phyloP scores from a whole-genome alignment of 2,113 vertebrate species.

The Pollachius pollachius region DNA sequence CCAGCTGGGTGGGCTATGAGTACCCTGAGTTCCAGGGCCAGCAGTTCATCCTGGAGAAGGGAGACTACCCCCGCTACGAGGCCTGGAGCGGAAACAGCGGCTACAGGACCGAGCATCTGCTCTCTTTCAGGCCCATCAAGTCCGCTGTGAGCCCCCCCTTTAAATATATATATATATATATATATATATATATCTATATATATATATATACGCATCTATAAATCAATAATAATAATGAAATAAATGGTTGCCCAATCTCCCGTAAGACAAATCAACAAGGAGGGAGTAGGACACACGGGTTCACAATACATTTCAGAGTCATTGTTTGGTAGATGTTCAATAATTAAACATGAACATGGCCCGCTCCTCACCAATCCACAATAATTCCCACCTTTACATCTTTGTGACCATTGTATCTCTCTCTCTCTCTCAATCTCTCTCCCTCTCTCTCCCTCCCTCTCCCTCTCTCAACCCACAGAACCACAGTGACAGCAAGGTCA shows the following conservation, averaged over 20 bases:
- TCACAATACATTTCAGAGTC: no score
- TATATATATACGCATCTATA: not conserved
- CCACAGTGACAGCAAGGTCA: conserved; percentile 93
- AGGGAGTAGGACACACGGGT: no score
- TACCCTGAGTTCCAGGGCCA: conserved; percentile 96
- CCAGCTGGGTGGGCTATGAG: conserved; percentile 91
- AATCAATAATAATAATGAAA: no score
- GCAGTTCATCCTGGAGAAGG: conserved; percentile 97
- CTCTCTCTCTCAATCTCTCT: conserved; percentile 11
- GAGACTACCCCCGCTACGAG: conserved; percentile 90
- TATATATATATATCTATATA: not conserved
- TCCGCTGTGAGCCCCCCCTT: conserved; percentile 79
- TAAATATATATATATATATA: not conserved
- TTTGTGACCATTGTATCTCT: not conserved
- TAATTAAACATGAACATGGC: no score
- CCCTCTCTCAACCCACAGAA: conserved; percentile 69
- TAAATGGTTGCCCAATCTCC: no score
- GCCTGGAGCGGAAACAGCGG: conserved; percentile 93
- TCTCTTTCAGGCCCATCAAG: conserved; percentile 92
- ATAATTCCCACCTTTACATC: no score
- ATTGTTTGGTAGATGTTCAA: no score
- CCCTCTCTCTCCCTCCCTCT: not conserved
- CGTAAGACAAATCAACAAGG: no score
- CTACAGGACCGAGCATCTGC: conserved; percentile 92
- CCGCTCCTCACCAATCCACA: no score